Evolutionary conservation across 2,888 invertebrate species (phyloP).

Genomic region (Alloplasta piceator): DNA sequence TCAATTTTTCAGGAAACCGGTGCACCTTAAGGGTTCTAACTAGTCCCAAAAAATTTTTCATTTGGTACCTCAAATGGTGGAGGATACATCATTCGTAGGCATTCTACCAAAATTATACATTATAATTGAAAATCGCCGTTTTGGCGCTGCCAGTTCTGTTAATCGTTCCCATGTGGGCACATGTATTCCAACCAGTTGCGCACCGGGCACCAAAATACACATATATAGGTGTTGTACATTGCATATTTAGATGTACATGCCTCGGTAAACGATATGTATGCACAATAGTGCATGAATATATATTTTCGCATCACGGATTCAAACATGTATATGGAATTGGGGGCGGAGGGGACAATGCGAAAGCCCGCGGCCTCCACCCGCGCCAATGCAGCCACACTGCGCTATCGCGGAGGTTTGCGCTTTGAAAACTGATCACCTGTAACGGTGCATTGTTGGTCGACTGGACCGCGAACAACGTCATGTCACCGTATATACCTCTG

Average conservation of each 20-base stretch:
- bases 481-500: not conserved
- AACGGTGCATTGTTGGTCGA: conserved; percentile 64
- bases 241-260: conserved; percentile 26
- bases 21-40: too few species aligned
- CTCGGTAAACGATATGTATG: conserved; percentile 23
- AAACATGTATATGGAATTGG: conserved; percentile 27
- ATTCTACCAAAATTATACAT: too few species aligned
- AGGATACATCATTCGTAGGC: too few species aligned
- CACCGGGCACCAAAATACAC: conserved; percentile 4
- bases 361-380: conserved; percentile 51
- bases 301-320: conserved; percentile 59
- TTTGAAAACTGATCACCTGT: conserved; percentile 68
- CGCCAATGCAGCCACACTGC: conserved; percentile 19
- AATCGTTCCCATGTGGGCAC: conserved; percentile 34
- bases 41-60: too few species aligned
- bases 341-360: conserved; percentile 50
- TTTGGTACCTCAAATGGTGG: too few species aligned
- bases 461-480: conserved; percentile 47
- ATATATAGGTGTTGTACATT: conserved; percentile 6
- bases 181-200: conserved; percentile 46
- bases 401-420: conserved; percentile 43
- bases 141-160: too few species aligned
- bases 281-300: conserved; percentile 55
- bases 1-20: too few species aligned
- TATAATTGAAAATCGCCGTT: too few species aligned